These are phyloP conservation scores for Ornithoptera alexandrae DNA, from an alignment of 2,888 invertebrate genomes.

Conservation along the genomic window DNA sequence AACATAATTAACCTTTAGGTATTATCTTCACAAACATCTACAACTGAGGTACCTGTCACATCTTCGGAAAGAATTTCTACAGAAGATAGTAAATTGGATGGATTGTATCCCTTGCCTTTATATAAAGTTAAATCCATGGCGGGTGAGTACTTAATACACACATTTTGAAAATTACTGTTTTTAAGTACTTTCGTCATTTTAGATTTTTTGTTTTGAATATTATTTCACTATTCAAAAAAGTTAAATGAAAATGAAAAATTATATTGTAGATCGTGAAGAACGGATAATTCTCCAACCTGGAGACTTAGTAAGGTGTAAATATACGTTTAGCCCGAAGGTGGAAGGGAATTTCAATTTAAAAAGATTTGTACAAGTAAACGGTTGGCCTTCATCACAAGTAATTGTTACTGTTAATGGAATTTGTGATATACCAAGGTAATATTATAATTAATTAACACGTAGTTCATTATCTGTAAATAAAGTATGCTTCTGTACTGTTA, in stretches of 20 bases:
- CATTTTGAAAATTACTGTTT: no score
- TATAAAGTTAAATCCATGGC: constrained; percentile 47
- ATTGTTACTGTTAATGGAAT: constrained; percentile 60
- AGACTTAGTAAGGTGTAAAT: constrained; percentile 69
- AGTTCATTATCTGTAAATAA: no score
- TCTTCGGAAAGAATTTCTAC: constrained; percentile 43
- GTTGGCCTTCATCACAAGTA: constrained; percentile 70
- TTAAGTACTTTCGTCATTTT: no score
- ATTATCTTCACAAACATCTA: constrained; percentile 64
- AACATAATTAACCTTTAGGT: constrained; percentile 43
- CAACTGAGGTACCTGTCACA: constrained; percentile 55
- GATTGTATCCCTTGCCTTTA: constrained; percentile 53
- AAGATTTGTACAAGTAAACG: constrained; percentile 67
- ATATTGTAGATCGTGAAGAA: constrained; percentile 43
- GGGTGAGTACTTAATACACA: constrained; percentile 36
- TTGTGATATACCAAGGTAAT: constrained; percentile 69
- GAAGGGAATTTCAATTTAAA: constrained; percentile 66
- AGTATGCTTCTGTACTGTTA: no score
- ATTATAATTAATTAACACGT: neutral
- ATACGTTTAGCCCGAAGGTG: constrained; percentile 61
- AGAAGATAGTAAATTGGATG: constrained; percentile 44
- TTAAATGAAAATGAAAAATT: neutral
- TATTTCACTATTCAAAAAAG: neutral
- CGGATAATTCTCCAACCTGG: constrained; percentile 64
- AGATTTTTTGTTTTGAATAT: no score